These are phyloP conservation scores for Penaeus vannamei DNA, from an alignment of 1,140 invertebrate species.

Conservation along the genomic window DNA sequence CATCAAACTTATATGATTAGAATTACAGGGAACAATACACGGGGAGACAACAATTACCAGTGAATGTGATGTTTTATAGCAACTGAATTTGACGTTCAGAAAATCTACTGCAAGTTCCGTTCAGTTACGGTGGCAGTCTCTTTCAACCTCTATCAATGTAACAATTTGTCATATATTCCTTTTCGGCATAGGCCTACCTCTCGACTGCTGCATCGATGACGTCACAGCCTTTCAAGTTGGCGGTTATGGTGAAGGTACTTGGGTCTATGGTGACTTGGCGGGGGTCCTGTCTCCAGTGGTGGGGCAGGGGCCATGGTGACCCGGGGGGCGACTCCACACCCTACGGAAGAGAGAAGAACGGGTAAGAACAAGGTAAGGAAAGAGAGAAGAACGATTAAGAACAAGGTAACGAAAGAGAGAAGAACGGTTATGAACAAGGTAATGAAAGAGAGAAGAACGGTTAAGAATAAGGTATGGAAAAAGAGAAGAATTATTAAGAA, in stretches of 20 bases:
- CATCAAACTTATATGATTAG: no score
- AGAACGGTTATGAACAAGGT: no score
- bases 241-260: slow-evolving; percentile 39
- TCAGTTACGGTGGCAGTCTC: no score
- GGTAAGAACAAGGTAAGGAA: background rate
- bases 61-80: no score
- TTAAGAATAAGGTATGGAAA: background rate
- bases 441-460: background rate
- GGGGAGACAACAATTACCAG: no score
- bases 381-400: no score
- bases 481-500: background rate
- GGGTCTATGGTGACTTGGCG: slow-evolving; percentile 47
- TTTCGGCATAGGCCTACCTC: slow-evolving; percentile 10
- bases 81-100: no score
- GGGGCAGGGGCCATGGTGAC: slow-evolving; percentile 57
- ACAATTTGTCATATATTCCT: no score
- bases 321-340: slow-evolving; percentile 49
- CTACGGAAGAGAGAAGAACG: background rate
- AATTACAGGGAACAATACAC: no score
- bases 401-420: no score
- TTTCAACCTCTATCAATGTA: background rate
- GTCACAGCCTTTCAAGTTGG: slow-evolving; percentile 54
- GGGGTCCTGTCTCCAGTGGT: slow-evolving; percentile 10
- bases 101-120: no score
- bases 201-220: slow-evolving; percentile 54